Conservation (phyloP, 2,888 invertebrate species). For the Drosophila multiciliata region DNA sequence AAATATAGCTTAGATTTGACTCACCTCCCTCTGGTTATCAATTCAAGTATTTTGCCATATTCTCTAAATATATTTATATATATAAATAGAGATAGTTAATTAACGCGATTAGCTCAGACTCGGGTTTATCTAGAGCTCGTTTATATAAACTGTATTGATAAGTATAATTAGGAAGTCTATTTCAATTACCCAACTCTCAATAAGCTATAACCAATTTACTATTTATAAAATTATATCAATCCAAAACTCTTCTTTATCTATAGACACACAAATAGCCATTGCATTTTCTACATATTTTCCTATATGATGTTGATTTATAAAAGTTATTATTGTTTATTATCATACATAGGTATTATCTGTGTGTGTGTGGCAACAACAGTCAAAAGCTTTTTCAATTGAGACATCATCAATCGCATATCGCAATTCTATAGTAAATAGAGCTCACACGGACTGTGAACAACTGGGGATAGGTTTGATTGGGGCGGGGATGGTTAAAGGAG, state of each 20-base stretch:
- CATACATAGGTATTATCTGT: background rate
- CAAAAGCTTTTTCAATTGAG: slow-evolving; percentile 67
- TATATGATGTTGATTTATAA: slow-evolving; percentile 1
- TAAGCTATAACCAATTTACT: background rate
- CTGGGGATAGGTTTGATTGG: background rate
- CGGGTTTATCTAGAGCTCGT: background rate
- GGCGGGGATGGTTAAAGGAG: background rate
- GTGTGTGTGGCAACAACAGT: slow-evolving; percentile 39
- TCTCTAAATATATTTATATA: slow-evolving; percentile 20
- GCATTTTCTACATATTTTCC: background rate
- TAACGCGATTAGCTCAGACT: background rate
- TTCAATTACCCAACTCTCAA: background rate
- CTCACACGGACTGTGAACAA: slow-evolving; percentile 1
- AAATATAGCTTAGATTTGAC: slow-evolving; percentile 9
- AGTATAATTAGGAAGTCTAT: background rate
- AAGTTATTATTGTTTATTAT: slow-evolving; percentile 11
- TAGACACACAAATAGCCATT: background rate
- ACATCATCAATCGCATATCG: slow-evolving; percentile 58
- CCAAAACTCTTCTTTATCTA: background rate
- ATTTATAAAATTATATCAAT: background rate
- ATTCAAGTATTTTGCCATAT: slow-evolving; percentile 15
- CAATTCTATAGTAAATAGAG: slow-evolving; percentile 34
- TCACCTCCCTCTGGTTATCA: slow-evolving; percentile 22
- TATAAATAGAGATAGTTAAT: background rate
- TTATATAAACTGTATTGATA: slow-evolving; percentile 1